Evolutionary conservation across 1,140 invertebrate genomes (phyloP), one percentile per base, ranked within the genome.

Genomic region (Aethina tumida): DNA sequence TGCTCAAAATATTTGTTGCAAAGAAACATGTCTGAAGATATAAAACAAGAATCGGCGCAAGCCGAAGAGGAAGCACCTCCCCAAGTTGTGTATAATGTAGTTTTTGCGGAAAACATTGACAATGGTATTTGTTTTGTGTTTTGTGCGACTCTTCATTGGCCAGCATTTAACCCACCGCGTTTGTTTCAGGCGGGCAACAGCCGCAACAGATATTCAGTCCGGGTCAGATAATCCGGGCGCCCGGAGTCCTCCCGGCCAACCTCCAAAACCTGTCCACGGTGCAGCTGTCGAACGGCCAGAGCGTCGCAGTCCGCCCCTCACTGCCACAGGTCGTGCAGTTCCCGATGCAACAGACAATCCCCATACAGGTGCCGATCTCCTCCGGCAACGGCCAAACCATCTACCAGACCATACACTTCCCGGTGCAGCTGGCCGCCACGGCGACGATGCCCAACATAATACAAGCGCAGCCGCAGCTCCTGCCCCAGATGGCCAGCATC

Each of bases 361-460:
- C 90, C 0, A 84, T 95, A 9, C 89, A 94, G 66, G 81, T 94
- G 24, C 91, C 92, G 1, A 87, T 96, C 35, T 84, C 86, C 40
- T 79, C 84, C 5, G 77, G 77, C 10, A 85, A 84, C 62, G 92
- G 92, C 0, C 90, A 95, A 62, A 94, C 89, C 0, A 76, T 94
- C 34, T 89, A 90, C 59, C 90, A 95, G 57, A 94, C 90, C 0
- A 79, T 94, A 1, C 89, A 95, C 62, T 79, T 95, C 51, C 90
- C 89, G 0, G 70, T 92, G 13, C 86, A 91, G 62, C 68, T 82
- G 1, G 66, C 84, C 2, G 70, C 76, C 8, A 63, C 71, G 5
- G 47, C 58, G 52, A 67, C 53, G 42, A 58, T 72, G 52, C 75
- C 60, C 46, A 71, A 59, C 59, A 73, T 69, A 56, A 71, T 56